A percentile compares a stretch with the other conserved stretches of the same genome.
These are phyloP conservation scores for Melanotaenia parkinsoni DNA, from an alignment of 2,797 vertebrate species.

Conservation along the genomic window DNA sequence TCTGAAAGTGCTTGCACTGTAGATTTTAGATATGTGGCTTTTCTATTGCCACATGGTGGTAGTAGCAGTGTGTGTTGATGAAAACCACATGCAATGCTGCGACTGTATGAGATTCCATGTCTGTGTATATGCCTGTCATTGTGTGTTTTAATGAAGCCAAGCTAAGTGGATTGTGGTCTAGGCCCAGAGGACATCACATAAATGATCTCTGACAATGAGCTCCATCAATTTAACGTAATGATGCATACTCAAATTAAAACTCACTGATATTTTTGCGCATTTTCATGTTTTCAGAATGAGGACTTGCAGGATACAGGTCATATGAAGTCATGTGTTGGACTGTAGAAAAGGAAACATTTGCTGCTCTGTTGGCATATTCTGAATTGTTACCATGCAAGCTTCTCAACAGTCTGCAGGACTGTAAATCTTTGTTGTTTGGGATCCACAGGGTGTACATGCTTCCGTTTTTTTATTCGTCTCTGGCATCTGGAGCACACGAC, in stretches of 20 bases:
- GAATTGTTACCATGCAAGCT: conserved; percentile 54
- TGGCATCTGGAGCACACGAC: conserved; percentile 63
- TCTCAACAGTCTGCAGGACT: conserved; percentile 47
- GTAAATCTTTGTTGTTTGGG: conserved; percentile 65
- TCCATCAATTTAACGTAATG: conserved; percentile 35
- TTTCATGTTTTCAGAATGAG: conserved; percentile 57
- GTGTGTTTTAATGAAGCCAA: conserved; percentile 20
- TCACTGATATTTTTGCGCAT: conserved; percentile 20
- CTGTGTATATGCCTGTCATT: conserved; percentile 5
- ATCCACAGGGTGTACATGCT: conserved; percentile 36
- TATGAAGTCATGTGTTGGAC: conserved; percentile 65
- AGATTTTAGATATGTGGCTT: conserved; percentile 51
- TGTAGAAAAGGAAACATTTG: conserved; percentile 59
- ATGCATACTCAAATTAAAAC: conserved; percentile 43
- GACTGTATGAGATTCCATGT: conserved; percentile 18
- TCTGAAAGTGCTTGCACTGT: conserved; percentile 37
- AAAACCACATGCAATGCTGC: conserved; percentile 54
- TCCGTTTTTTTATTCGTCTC: conserved; percentile 45
- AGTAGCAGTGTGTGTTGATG: conserved; percentile 60
- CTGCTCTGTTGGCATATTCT: conserved; percentile 52
- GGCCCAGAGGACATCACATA: conserved; percentile 35
- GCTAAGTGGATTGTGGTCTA: conserved; percentile 45
- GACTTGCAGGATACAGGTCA: conserved; percentile 52
- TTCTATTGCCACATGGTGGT: conserved; percentile 48
- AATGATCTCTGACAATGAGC: conserved; percentile 55